phyloP scores from a whole-genome alignment of 2,797 vertebrate species.

The Poecilia velifera region DNA sequence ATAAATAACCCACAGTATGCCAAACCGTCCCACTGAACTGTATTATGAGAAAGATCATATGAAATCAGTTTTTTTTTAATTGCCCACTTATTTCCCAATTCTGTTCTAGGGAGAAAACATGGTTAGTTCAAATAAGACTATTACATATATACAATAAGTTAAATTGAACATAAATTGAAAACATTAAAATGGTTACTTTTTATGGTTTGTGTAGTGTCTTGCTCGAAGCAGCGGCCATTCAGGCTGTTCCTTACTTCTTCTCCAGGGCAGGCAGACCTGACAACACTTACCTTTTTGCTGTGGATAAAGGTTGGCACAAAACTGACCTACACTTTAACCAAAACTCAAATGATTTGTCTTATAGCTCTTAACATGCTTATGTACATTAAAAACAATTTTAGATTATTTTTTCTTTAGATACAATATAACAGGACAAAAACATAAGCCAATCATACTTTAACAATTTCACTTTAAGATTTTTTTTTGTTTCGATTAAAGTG shows the following conservation, averaged over 20 bases:
- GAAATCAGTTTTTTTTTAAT: background rate
- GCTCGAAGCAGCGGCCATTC: background rate
- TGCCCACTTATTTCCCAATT: background rate
- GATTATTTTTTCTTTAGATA: too few species aligned
- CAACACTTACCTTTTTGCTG: conserved; percentile 74
- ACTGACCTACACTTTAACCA: background rate
- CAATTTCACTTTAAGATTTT: background rate
- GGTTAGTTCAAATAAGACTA: background rate
- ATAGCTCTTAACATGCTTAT: background rate
- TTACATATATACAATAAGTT: background rate
- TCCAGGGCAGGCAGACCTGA: conserved; percentile 26
- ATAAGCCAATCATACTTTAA: background rate
- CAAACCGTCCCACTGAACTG: background rate
- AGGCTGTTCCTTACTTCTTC: conserved; percentile 8
- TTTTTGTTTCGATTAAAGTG: background rate
- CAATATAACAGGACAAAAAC: background rate
- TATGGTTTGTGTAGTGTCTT: background rate
- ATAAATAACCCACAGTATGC: background rate
- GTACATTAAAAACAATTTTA: background rate
- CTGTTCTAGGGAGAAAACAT: background rate
- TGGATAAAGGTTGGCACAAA: conserved; percentile 40
- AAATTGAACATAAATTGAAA: background rate
- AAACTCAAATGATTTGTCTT: background rate
- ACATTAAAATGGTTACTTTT: conserved; percentile 3
- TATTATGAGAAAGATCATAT: background rate